These are phyloP conservation scores for Heterodera schachtii DNA, from an alignment of 1,140 invertebrate genomes.

Conservation along the genomic window DNA sequence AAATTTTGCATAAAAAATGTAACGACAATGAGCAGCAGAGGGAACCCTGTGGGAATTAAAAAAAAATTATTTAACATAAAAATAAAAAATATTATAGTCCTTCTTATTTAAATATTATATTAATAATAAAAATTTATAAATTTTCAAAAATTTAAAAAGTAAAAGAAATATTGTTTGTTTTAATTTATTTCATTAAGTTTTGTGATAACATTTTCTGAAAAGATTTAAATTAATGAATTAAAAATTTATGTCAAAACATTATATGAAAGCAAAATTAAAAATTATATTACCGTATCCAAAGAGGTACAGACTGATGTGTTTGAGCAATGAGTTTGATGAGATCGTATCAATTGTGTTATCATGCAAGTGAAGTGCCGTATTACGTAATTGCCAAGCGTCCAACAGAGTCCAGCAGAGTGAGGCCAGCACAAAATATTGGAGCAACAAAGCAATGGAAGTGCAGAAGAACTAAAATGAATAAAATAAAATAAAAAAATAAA, in stretches of 20 bases:
- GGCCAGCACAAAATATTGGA: slow-evolving; percentile 14
- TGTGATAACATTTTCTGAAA: too few relatives aligned
- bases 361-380: neutral
- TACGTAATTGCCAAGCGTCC: slow-evolving; percentile 7
- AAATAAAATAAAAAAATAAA: neutral
- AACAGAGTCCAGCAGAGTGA: slow-evolving; percentile 23
- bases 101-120: too few relatives aligned
- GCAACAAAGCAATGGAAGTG: neutral
- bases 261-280: neutral
- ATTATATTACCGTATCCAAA: slow-evolving; percentile 11
- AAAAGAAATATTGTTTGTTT: too few relatives aligned
- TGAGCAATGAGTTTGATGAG: slow-evolving; percentile 14
- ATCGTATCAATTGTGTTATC: neutral
- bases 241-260: too few relatives aligned
- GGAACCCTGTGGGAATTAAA: neutral
- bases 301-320: neutral
- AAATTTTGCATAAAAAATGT: neutral
- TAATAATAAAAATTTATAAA: too few relatives aligned
- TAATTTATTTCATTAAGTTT: too few relatives aligned
- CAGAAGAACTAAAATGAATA: slow-evolving; percentile 10
- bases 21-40: neutral
- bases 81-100: too few relatives aligned
- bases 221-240: too few relatives aligned
- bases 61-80: too few relatives aligned
- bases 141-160: too few relatives aligned